Evolutionary conservation across 2,113 vertebrate species (phyloP), one percentile per base, ranked within the genome.

Genomic region (Tiliqua scincoides): DNA sequence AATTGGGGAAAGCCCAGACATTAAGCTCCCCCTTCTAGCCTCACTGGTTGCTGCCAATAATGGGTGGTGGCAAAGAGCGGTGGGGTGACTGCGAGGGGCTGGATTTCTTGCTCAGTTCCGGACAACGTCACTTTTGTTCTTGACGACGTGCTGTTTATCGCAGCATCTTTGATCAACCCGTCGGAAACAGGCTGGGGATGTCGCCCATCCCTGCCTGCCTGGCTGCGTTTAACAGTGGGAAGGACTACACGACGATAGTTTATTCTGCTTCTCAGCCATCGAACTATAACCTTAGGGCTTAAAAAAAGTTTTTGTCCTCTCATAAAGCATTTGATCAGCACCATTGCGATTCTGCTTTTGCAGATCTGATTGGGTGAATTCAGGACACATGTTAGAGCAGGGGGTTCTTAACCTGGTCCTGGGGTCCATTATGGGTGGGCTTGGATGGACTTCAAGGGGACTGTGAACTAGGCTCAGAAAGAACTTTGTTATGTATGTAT

Each of bases 101-200:
- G 65, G 57, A 40, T 79, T 84, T 72, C 75, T 43, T n/a, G 15
- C 57, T 71, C 3, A 21, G 6, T 62, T 21, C n/a, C 11, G 48
- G 75, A 83, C 67, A 65, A 72, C 80, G 43, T 63, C 65, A 83
- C 81, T 72, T 78, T 71, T 71, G 80, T 78, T 78, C 77, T 63
- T 86, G 59, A 48, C 2, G 54, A 79, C 71, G 68, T 79, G 77
- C 68, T 80, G 85, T 73, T 80, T 71, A 63, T 81, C 68, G 76
- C 76, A 62, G 65, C 21, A 17, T 85, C 74, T 61, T 5, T 74
- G 30, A 63, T 83, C n/a, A 65, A 23, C n/a, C n/a, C 2, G 25
- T 54, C 30, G n/a, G 87, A 75, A 30, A 61, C 75, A 57, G 81
- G 79, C 52, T 77, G 79, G 65, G 71, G 43, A n/a, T 59, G 43